Conservation (phyloP, 2,797 vertebrate genomes). For the Myotis planiceps region DNA sequence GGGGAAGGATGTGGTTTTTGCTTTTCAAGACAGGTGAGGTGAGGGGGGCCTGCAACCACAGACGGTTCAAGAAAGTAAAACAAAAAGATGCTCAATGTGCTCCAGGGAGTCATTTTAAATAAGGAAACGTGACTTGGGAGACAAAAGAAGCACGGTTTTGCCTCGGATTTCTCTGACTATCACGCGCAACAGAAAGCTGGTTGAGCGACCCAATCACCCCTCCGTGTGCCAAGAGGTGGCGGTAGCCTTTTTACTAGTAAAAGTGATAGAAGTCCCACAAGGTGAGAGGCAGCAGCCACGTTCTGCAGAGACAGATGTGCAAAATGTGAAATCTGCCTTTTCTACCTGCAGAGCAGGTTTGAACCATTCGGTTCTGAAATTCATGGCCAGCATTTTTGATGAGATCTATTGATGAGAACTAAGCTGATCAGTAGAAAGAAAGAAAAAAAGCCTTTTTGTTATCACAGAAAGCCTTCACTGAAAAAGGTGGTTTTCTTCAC, state of each 20-base stretch:
- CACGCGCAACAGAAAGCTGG: not conserved
- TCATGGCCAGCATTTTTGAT: constrained; percentile 45
- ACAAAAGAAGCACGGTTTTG: not conserved
- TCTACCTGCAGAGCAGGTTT: constrained; percentile 29
- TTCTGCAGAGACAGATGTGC: not conserved
- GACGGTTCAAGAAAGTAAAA: not conserved
- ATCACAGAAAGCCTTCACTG: not conserved
- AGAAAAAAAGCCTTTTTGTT: not conserved
- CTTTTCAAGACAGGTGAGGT: not conserved
- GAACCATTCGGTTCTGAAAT: constrained; percentile 32
- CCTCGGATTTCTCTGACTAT: not conserved
- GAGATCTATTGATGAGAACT: not conserved
- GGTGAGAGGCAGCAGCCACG: constrained; percentile 64
- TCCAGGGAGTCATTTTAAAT: constrained; percentile 2
- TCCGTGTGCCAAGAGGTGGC: not conserved
- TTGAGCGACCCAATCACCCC: not conserved
- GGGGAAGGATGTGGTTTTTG: not conserved
- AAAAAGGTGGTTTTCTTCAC: constrained; percentile 27
- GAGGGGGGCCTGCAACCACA: not conserved
- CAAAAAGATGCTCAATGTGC: constrained; percentile 14
- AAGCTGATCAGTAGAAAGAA: not conserved
- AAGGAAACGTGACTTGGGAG: not conserved
- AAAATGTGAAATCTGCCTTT: constrained; percentile 2
- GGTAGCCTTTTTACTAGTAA: not conserved
- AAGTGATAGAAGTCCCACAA: not conserved